Evolutionary conservation across 1,140 invertebrate genomes (phyloP).

Genomic region (Pseudomyrmex pallidus): DNA sequence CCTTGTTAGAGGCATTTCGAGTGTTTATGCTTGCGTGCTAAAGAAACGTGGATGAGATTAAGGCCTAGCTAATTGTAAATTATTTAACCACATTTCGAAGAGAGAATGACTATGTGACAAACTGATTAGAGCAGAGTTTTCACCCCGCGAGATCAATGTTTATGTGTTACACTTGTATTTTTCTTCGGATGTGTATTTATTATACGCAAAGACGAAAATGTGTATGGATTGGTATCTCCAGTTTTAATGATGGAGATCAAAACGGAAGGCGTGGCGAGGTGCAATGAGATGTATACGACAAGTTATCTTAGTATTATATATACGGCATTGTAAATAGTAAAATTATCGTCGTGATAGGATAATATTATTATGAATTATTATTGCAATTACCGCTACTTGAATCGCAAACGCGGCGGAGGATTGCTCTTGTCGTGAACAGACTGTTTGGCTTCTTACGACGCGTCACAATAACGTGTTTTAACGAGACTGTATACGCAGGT

Average conservation of each 20-base stretch:
- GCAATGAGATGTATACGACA: constrained; percentile 82
- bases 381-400: constrained; percentile 56
- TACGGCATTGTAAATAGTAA: constrained; percentile 81
- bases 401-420: constrained; percentile 32
- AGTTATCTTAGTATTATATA: constrained; percentile 80
- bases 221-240: neutral
- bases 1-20: constrained; percentile 47
- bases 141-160: neutral
- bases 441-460: constrained; percentile 7
- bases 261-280: constrained; percentile 60
- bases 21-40: constrained; percentile 38
- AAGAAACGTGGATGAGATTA: constrained; percentile 49
- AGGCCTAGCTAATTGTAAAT: constrained; percentile 61
- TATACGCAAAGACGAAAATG: constrained; percentile 18
- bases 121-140: constrained; percentile 48
- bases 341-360: constrained; percentile 75
- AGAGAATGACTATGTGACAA: constrained; percentile 35
- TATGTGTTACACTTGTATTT: constrained; percentile 37
- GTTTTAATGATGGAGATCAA: constrained; percentile 34
- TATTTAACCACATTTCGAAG: constrained; percentile 47
- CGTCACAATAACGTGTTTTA: constrained; percentile 11
- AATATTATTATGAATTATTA: constrained; percentile 67
- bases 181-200: neutral
- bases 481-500: constrained; percentile 34
- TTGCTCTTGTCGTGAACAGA: constrained; percentile 18